Evolutionary conservation across 2,888 invertebrate species (phyloP).

Genomic region (Deladenus siricidicola): DNA sequence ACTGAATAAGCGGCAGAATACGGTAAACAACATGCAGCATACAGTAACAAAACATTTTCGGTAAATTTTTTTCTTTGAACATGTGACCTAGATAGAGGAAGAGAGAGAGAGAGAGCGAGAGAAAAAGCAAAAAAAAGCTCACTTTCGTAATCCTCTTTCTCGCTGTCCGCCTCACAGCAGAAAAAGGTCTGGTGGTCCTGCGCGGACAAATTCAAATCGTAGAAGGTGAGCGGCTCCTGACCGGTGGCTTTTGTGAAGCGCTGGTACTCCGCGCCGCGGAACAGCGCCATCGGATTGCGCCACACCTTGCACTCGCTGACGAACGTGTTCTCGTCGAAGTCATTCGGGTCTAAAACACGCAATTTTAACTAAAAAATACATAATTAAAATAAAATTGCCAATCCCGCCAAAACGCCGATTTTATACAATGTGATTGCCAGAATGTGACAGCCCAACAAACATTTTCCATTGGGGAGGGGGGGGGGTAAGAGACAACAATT

Average conservation of each 20-base stretch:
- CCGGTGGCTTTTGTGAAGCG: constrained; percentile 72
- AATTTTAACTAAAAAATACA: too few species aligned
- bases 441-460: too few species aligned
- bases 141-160: constrained; percentile 79
- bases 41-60: too few species aligned
- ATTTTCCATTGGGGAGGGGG: too few species aligned
- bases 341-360: constrained; percentile 10
- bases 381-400: too few species aligned
- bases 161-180: constrained; percentile 78
- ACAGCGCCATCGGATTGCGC: constrained; percentile 88
- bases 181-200: constrained; percentile 97
- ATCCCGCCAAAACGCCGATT: too few species aligned
- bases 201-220: constrained; percentile 96
- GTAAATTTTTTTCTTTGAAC: background rate
- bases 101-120: too few species aligned
- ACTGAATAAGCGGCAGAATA: constrained; percentile 30
- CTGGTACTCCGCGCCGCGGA: constrained; percentile 91
- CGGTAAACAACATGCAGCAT: too few species aligned
- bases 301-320: constrained; percentile 78
- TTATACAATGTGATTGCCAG: background rate
- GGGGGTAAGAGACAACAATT: too few species aligned
- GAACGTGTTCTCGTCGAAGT: constrained; percentile 8
- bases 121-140: too few species aligned
- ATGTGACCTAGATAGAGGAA: background rate
- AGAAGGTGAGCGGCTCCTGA: constrained; percentile 90